phyloP scores from a whole-genome alignment of 1,140 invertebrate species.

The Lordiphosa mommai region DNA sequence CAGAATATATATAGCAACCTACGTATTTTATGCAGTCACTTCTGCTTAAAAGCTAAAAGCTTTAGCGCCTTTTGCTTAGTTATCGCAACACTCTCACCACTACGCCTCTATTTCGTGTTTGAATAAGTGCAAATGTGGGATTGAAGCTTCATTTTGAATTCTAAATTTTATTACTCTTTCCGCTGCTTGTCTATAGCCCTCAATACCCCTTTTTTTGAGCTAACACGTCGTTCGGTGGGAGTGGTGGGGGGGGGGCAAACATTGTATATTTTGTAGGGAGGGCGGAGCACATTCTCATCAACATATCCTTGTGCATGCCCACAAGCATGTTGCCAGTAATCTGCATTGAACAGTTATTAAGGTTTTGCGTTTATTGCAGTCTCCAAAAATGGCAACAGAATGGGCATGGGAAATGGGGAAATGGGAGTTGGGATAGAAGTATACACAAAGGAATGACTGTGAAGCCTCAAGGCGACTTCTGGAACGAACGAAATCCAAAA shows the following conservation, averaged over 20 bases:
- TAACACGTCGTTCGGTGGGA: background rate
- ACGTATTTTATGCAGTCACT: too few relatives aligned
- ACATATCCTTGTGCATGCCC: conserved; percentile 9
- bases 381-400: conserved; percentile 25
- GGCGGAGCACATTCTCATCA: conserved; percentile 1
- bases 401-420: background rate
- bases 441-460: conserved; percentile 31
- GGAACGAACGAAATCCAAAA: conserved; percentile 11
- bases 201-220: too few relatives aligned
- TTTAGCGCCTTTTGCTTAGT: too few relatives aligned
- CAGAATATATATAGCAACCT: too few relatives aligned
- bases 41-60: too few relatives aligned
- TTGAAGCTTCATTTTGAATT: too few relatives aligned
- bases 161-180: too few relatives aligned
- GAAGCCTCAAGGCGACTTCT: conserved; percentile 8
- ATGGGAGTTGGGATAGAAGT: conserved; percentile 1
- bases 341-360: conserved; percentile 71
- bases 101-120: too few relatives aligned
- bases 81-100: too few relatives aligned
- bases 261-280: conserved; percentile 13
- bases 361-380: conserved; percentile 32
- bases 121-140: too few relatives aligned
- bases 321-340: conserved; percentile 44
- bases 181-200: too few relatives aligned
- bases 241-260: conserved; percentile 26